Conservation (phyloP, 2,797 vertebrate genomes). For the Petrocephalus sullivani region DNA sequence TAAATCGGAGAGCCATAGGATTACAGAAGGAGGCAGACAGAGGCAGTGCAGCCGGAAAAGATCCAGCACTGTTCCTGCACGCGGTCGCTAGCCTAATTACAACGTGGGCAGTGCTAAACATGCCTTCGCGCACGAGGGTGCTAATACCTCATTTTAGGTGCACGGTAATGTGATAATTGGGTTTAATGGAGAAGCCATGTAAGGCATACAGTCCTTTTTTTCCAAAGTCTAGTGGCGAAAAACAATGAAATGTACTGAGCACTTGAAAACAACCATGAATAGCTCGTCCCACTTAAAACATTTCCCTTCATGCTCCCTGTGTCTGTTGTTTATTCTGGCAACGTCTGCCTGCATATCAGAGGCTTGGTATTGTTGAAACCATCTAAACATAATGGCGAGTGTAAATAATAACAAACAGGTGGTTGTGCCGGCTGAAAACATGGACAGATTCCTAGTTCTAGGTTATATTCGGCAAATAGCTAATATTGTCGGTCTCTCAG, state of each 20-base stretch:
- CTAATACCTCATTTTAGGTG: background rate
- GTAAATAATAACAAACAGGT: conserved; percentile 6
- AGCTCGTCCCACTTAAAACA: background rate
- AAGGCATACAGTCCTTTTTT: background rate
- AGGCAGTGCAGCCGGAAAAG: background rate
- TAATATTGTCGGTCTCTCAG: background rate
- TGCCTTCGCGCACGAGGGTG: background rate
- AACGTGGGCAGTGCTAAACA: background rate
- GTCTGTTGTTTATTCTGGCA: conserved; percentile 13
- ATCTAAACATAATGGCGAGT: conserved; percentile 13
- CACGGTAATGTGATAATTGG: background rate
- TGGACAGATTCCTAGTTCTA: background rate
- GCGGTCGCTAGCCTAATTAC: background rate
- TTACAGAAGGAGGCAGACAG: background rate
- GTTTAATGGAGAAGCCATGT: background rate
- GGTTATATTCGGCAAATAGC: background rate
- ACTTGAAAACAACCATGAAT: background rate
- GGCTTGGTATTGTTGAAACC: background rate
- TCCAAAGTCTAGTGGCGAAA: background rate
- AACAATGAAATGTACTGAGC: background rate
- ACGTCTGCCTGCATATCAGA: background rate
- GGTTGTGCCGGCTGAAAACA: background rate
- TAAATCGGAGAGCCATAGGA: background rate
- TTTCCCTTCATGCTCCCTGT: background rate
- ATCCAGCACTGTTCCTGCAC: background rate